Evolutionary conservation across 2,113 vertebrate genomes (phyloP), one percentile per base, ranked within the genome.

Genomic region (Eretmochelys imbricata): DNA sequence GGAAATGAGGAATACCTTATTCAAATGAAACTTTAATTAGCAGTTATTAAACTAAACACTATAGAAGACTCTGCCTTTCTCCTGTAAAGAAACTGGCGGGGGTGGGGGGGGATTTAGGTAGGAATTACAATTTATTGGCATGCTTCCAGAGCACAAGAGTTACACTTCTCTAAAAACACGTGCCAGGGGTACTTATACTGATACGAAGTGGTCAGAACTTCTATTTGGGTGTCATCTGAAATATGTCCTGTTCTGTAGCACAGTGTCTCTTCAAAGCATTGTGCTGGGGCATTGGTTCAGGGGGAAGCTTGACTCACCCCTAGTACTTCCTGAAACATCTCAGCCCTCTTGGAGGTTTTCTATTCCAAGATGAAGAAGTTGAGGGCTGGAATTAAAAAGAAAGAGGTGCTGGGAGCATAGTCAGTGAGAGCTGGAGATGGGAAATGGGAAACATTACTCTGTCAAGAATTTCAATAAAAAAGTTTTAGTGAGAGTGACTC

Each of bases 121-220:
- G 72, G 27, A 93, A 65, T 82, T 54, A 31, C 51, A 84, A 78
- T 29, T 1, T 80, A 78, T 85, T 78, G 75, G 38, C 10, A 76
- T 38, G 35, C 42, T 27, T 83, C 83, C 31, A 48, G 65, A 1
- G 0, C 50, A 10, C 1, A 8, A 59, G 49, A 85, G 24, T 12
- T 69, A 25, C 1, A 1, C 16, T 80, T 27, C 27, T 53, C 5
- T 48, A 72, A 72, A 38, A 19, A 8, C 19, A 72, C 1, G 0
- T 57, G 82, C 2, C 1, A 17, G 5, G 27, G 82, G 65, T 2
- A 0, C 4, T 20, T 22, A 38, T n/a, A 38, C n/a, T 80, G 87
- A 65, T 84, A 25, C 59, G 69, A 89, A 48, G 50, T 11, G 14
- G 4, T 78, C 38, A 48, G 42, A 48, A 46, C 24, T 16, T 78